Conservation (phyloP, 2,888 invertebrate species). For the Idaea biselata region DNA sequence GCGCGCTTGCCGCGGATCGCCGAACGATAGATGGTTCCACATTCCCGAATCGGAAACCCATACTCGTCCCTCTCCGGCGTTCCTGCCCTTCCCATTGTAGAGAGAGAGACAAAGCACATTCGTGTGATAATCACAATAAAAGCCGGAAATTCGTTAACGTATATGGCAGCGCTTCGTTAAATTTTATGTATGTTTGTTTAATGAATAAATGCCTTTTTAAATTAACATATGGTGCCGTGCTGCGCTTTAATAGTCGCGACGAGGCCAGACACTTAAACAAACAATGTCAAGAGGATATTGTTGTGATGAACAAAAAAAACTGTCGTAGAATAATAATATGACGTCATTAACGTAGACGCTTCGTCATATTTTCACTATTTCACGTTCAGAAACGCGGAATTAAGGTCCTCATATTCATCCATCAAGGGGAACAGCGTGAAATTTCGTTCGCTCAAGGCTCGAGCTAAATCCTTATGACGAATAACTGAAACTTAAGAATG, state of each 20-base stretch:
- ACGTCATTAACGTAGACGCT: constrained; percentile 49
- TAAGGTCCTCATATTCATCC: constrained; percentile 69
- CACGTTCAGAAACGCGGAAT: constrained; percentile 65
- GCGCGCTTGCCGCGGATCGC: constrained; percentile 65
- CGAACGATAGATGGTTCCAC: constrained; percentile 61
- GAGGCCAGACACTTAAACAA: constrained; percentile 37
- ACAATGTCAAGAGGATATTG: constrained; percentile 37
- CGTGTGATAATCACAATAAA: constrained; percentile 62
- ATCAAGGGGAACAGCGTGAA: constrained; percentile 72
- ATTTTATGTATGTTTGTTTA: constrained; percentile 75
- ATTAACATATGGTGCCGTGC: constrained; percentile 63
- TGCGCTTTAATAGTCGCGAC: constrained; percentile 43
- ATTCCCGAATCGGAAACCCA: constrained; percentile 31
- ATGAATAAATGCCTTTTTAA: constrained; percentile 75
- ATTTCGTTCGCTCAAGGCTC: constrained; percentile 67
- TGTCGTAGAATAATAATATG: constrained; percentile 37
- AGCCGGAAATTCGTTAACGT: constrained; percentile 77
- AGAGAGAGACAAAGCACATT: constrained; percentile 48
- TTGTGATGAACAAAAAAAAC: constrained; percentile 33
- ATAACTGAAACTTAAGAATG: constrained; percentile 74
- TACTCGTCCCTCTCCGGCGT: constrained; percentile 41
- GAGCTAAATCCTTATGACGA: constrained; percentile 75
- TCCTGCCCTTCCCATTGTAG: constrained; percentile 28
- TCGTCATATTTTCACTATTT: constrained; percentile 59
- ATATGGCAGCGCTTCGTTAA: constrained; percentile 75